phyloP scores from a whole-genome alignment of 2,888 invertebrate species.

The Crematogaster levior region DNA sequence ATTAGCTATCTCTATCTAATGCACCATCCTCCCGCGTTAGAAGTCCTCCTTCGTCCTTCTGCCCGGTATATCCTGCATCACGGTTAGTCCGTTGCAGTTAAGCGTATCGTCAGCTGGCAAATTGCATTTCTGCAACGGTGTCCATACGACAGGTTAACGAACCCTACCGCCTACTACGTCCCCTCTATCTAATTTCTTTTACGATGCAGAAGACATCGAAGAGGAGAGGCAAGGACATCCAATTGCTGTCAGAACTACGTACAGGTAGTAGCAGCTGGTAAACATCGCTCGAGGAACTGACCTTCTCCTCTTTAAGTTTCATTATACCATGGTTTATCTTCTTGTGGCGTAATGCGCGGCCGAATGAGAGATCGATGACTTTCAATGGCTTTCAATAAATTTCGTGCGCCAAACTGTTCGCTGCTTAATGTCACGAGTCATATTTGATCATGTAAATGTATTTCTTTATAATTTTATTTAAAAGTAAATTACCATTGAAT shows the following conservation, averaged over 20 bases:
- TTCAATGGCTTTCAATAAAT: slow-evolving; percentile 40
- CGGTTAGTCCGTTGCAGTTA: slow-evolving; percentile 73
- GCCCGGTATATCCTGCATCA: slow-evolving; percentile 51
- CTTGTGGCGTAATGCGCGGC: slow-evolving; percentile 20
- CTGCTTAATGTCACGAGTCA: neutral
- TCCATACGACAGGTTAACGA: slow-evolving; percentile 70
- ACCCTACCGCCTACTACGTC: slow-evolving; percentile 61
- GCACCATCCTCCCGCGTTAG: slow-evolving; percentile 29
- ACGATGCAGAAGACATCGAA: slow-evolving; percentile 67
- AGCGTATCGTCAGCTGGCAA: slow-evolving; percentile 82
- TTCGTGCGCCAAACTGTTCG: neutral
- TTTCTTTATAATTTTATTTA: neutral
- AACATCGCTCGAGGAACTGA: slow-evolving; percentile 54
- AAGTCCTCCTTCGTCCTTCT: slow-evolving; percentile 5
- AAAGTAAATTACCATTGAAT: neutral
- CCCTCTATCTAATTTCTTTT: slow-evolving; percentile 50
- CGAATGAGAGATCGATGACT: slow-evolving; percentile 36
- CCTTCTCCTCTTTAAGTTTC: slow-evolving; percentile 35
- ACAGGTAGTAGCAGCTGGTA: slow-evolving; percentile 29
- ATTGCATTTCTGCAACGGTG: slow-evolving; percentile 78
- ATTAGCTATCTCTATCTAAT: slow-evolving; percentile 55
- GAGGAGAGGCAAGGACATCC: slow-evolving; percentile 53
- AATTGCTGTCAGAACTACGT: slow-evolving; percentile 46
- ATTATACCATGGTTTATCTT: slow-evolving; percentile 26
- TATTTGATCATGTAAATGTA: neutral